Evolutionary conservation across 2,888 invertebrate genomes (phyloP).

Genomic region (Omphaloscelis lunosa): DNA sequence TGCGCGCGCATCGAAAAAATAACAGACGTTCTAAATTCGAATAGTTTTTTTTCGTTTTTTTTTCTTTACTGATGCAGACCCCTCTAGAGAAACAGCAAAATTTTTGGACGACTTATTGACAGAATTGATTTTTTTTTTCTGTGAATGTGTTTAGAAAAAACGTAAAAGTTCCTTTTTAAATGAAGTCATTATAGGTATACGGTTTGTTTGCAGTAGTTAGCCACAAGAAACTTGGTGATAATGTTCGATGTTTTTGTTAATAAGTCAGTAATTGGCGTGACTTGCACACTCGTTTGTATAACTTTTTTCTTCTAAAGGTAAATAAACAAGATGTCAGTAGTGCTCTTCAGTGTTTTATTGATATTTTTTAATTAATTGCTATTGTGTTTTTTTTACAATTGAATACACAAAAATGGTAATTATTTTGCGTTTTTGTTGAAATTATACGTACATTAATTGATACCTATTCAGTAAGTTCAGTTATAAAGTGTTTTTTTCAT

Average conservation of each 20-base stretch:
- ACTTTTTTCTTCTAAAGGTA: constrained; percentile 49
- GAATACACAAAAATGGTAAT: neutral
- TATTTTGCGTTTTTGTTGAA: neutral
- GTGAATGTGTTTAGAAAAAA: constrained; percentile 11
- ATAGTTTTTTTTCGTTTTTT: constrained; percentile 65
- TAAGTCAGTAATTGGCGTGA: constrained; percentile 68
- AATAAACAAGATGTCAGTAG: constrained; percentile 48
- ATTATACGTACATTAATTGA: constrained; percentile 4
- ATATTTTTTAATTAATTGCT: constrained; percentile 40
- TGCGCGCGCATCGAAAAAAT: constrained; percentile 78
- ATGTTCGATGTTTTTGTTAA: constrained; percentile 66
- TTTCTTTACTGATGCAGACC: constrained; percentile 57
- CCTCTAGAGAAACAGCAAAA: constrained; percentile 18
- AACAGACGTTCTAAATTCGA: constrained; percentile 75
- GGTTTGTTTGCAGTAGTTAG: constrained; percentile 63
- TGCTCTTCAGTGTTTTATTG: constrained; percentile 48
- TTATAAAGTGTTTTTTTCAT: neutral
- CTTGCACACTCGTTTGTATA: constrained; percentile 60
- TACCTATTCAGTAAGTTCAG: neutral
- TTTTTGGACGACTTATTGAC: constrained; percentile 12
- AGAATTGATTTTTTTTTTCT: constrained; percentile 21
- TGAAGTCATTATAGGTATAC: constrained; percentile 58
- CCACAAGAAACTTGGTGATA: constrained; percentile 57
- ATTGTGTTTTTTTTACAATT: constrained; percentile 33
- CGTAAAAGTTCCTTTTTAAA: constrained; percentile 31